Conservation (phyloP, 2,888 invertebrate genomes). For the Physocephala rufipes region DNA sequence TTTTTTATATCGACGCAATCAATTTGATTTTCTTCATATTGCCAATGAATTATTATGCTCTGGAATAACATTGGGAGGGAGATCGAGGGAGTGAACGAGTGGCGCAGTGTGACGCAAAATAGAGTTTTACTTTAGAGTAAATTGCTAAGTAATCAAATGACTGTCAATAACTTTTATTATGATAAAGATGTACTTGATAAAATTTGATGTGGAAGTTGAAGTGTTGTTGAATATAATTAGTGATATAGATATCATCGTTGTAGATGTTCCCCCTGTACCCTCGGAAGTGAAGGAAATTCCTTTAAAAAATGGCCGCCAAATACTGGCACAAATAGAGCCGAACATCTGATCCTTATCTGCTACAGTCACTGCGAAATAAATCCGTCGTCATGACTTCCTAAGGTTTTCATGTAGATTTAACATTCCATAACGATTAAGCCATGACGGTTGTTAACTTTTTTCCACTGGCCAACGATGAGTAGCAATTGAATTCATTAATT, state of each 20-base stretch:
- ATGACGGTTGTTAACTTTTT: background rate
- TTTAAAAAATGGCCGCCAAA: no score
- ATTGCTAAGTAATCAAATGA: no score
- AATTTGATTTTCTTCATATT: conserved; percentile 58
- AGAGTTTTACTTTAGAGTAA: background rate
- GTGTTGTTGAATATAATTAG: no score
- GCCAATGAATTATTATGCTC: conserved; percentile 54
- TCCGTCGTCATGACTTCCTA: conserved; percentile 40
- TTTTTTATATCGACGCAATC: conserved; percentile 49
- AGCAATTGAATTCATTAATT: background rate
- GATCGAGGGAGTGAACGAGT: background rate
- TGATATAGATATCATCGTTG: no score
- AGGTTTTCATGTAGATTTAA: conserved; percentile 42
- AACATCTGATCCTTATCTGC: no score
- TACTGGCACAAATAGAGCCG: no score
- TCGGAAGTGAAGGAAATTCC: no score
- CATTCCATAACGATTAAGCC: conserved; percentile 38
- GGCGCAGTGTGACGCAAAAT: background rate
- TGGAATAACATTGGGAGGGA: background rate
- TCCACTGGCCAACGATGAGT: background rate
- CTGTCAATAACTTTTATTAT: background rate
- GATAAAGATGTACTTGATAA: no score
- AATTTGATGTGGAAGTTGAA: no score
- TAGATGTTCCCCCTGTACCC: conserved; percentile 35
- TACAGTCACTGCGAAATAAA: background rate